A percentile compares a stretch with the other conserved stretches of the same genome.
Evolutionary conservation across 2,888 invertebrate species (phyloP).

Genomic region (Pasiphila rectangulata): DNA sequence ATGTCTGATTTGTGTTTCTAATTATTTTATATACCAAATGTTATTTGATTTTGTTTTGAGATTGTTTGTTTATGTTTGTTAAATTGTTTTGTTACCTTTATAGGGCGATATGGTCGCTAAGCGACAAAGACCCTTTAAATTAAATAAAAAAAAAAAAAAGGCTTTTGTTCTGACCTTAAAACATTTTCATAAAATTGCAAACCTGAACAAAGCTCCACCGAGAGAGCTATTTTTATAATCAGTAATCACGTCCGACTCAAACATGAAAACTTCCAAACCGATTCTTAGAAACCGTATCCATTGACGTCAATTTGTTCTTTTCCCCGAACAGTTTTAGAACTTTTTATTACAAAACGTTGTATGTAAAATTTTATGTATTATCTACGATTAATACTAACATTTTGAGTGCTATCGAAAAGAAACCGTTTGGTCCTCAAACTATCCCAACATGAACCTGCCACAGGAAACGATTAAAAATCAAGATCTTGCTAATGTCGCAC

Average conservation of each 20-base stretch:
- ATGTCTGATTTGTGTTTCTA: no score
- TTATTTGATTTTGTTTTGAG: no score
- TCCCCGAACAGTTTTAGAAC: slow-evolving; percentile 44
- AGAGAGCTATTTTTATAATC: slow-evolving; percentile 50
- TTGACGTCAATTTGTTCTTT: slow-evolving; percentile 63
- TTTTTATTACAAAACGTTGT: slow-evolving; percentile 29
- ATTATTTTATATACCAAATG: no score
- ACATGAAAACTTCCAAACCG: slow-evolving; percentile 48
- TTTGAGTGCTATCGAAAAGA: no score
- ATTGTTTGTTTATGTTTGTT: no score
- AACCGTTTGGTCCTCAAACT: neutral
- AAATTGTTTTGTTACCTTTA: no score
- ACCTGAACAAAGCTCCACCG: slow-evolving; percentile 18
- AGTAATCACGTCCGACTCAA: slow-evolving; percentile 42
- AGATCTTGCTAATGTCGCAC: slow-evolving; percentile 1
- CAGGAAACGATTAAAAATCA: slow-evolving; percentile 8
- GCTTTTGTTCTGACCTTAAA: neutral
- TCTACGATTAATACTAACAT: neutral
- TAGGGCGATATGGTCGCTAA: no score
- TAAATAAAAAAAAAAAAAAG: no score
- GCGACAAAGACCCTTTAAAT: no score
- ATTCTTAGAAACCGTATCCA: slow-evolving; percentile 55
- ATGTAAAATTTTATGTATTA: neutral
- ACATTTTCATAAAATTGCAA: neutral
- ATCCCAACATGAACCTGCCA: neutral